These are phyloP conservation scores for Castor canadensis DNA, from an alignment of 2,113 vertebrate species.

Conservation along the genomic window DNA sequence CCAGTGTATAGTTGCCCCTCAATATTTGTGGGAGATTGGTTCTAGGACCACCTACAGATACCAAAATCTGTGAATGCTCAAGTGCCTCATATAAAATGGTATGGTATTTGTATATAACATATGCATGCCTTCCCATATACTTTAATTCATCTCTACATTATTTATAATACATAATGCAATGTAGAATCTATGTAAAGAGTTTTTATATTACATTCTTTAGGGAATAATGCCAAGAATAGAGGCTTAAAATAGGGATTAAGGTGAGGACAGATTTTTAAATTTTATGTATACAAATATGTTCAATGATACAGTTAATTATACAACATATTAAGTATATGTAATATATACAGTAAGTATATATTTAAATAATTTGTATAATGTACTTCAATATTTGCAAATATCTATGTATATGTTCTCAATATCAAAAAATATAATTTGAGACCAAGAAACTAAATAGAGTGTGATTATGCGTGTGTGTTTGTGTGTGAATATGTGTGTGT, in stretches of 20 bases:
- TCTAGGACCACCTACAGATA: neutral
- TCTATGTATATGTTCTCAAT: neutral
- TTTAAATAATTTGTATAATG: neutral
- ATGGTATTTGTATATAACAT: neutral
- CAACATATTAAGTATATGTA: neutral
- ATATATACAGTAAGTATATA: neutral
- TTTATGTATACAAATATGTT: neutral
- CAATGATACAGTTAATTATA: neutral
- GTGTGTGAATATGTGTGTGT: neutral
- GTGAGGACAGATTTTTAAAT: neutral
- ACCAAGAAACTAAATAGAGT: neutral
- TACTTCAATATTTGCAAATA: neutral
- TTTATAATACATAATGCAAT: neutral
- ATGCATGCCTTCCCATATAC: neutral
- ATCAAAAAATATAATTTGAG: neutral
- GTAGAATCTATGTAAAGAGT: neutral
- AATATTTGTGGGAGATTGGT: neutral
- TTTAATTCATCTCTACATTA: neutral
- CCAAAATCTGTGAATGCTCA: neutral
- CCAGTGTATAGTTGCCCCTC: neutral
- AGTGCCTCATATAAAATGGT: neutral
- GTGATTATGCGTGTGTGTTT: neutral
- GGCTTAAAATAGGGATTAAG: neutral
- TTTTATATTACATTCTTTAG: neutral
- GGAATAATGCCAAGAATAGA: neutral